A percentile compares a stretch with the other conserved stretches of the same genome.
These are phyloP conservation scores for Acrocephalus arundinaceus DNA, from an alignment of 2,113 vertebrate genomes.

Conservation along the genomic window DNA sequence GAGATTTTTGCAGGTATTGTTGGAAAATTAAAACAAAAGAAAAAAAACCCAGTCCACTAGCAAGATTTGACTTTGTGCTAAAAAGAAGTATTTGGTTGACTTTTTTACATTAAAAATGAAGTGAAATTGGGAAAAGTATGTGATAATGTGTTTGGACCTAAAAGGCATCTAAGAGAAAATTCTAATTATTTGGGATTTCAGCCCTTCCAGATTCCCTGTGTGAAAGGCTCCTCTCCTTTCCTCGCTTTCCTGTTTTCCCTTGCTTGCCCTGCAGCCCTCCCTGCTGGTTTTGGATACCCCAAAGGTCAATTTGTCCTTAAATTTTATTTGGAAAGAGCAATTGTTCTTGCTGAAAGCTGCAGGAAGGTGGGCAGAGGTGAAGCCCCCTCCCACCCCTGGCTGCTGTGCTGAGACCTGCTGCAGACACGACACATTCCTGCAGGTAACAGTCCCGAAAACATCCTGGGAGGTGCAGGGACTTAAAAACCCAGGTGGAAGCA, in stretches of 20 bases:
- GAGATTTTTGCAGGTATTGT: background rate
- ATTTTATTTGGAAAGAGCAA: background rate
- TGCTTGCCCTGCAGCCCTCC: background rate
- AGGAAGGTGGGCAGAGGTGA: background rate
- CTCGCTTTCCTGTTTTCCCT: background rate
- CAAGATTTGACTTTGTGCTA: background rate
- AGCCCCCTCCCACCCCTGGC: background rate
- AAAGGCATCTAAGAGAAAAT: background rate
- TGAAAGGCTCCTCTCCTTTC: background rate
- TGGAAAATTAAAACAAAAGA: background rate
- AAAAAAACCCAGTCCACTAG: background rate
- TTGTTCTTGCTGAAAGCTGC: background rate
- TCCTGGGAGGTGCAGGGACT: conserved; percentile 23
- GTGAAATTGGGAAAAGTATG: background rate
- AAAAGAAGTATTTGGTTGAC: background rate
- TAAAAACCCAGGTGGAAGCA: background rate
- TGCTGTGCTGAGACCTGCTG: background rate
- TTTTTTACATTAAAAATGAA: background rate
- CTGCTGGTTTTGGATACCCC: background rate
- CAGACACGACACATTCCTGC: background rate
- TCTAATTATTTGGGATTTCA: background rate
- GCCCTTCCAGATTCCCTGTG: background rate
- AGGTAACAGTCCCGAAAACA: background rate
- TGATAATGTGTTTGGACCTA: background rate
- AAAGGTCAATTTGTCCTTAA: background rate